Conservation (phyloP, 2,797 vertebrate species). For the Sebastes cheni region DNA sequence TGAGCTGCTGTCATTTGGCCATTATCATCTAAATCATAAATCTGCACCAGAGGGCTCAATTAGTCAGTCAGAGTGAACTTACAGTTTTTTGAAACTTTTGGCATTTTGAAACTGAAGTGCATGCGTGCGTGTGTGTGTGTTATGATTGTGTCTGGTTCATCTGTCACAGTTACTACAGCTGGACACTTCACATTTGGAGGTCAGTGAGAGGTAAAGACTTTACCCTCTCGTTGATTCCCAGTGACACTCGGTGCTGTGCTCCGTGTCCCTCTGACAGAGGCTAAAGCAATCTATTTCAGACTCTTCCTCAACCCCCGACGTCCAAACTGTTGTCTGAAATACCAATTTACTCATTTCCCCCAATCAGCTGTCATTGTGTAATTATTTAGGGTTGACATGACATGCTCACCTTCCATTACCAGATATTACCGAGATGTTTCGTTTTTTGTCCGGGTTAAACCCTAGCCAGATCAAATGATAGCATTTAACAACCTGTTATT, state of each 20-base stretch:
- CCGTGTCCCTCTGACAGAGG: conserved; percentile 44
- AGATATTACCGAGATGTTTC: conserved; percentile 10
- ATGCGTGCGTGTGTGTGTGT: conserved; percentile 7
- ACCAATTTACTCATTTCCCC: conserved; percentile 26
- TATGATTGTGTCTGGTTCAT: conserved; percentile 43
- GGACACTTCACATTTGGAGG: conserved; percentile 62
- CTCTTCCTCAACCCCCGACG: conserved; percentile 21
- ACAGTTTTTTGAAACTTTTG: background rate
- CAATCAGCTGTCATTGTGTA: conserved; percentile 34
- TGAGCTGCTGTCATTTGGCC: background rate
- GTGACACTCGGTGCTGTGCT: conserved; percentile 43
- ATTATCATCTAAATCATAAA: background rate
- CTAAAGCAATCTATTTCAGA: conserved; percentile 53
- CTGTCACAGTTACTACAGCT: conserved; percentile 59
- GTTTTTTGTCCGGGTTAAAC: conserved; percentile 18
- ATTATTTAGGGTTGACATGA: conserved; percentile 42
- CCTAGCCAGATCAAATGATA: conserved; percentile 30
- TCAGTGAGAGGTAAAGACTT: conserved; percentile 63
- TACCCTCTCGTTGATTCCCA: conserved; percentile 49
- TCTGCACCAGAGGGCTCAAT: background rate
- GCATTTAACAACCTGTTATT: conserved; percentile 45
- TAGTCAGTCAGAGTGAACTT: background rate
- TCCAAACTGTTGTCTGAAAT: conserved; percentile 35
- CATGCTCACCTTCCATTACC: conserved; percentile 41
- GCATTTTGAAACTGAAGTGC: background rate